Evolutionary conservation across 2,888 invertebrate species (phyloP).

Genomic region (Metopia argyrocephala): DNA sequence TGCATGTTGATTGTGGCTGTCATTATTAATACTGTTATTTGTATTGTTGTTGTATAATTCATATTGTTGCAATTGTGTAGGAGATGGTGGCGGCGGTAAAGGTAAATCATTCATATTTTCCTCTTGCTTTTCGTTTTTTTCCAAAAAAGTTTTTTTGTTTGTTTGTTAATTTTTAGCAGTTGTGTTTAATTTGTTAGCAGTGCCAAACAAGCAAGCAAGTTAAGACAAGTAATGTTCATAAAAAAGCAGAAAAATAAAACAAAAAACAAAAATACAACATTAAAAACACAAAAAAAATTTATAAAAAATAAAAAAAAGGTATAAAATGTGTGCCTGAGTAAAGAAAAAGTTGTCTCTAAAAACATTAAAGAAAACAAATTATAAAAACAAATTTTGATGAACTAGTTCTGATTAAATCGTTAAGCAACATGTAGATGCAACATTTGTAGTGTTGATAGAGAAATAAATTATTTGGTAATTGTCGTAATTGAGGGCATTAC

Average conservation of each 20-base stretch:
- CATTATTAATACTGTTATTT: conserved; percentile 46
- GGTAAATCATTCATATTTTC: conserved; percentile 71
- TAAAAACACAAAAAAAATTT: conserved; percentile 37
- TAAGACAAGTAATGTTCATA: neutral
- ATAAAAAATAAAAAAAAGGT: conserved; percentile 1
- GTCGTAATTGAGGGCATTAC: too few species aligned
- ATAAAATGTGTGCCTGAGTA: conserved; percentile 16
- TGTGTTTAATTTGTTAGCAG: conserved; percentile 64
- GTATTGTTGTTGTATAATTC: conserved; percentile 67
- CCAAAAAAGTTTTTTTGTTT: conserved; percentile 10
- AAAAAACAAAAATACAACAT: conserved; percentile 41
- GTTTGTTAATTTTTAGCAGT: conserved; percentile 32
- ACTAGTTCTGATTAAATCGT: too few species aligned
- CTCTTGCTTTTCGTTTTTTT: conserved; percentile 50
- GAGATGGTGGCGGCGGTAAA: conserved; percentile 76
- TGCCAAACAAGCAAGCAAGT: conserved; percentile 52
- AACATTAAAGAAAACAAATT: neutral
- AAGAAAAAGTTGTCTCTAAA: neutral
- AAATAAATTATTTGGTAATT: too few species aligned
- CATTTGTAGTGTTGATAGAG: too few species aligned
- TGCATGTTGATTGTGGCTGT: conserved; percentile 70
- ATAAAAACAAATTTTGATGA: neutral
- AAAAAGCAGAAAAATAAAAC: conserved; percentile 35
- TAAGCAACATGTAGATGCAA: too few species aligned
- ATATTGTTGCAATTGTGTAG: conserved; percentile 76